A percentile compares a stretch with the other conserved stretches of the same genome.
These are phyloP conservation scores for Dryococelus australis DNA, from an alignment of 2,888 invertebrate genomes.

Conservation along the genomic window DNA sequence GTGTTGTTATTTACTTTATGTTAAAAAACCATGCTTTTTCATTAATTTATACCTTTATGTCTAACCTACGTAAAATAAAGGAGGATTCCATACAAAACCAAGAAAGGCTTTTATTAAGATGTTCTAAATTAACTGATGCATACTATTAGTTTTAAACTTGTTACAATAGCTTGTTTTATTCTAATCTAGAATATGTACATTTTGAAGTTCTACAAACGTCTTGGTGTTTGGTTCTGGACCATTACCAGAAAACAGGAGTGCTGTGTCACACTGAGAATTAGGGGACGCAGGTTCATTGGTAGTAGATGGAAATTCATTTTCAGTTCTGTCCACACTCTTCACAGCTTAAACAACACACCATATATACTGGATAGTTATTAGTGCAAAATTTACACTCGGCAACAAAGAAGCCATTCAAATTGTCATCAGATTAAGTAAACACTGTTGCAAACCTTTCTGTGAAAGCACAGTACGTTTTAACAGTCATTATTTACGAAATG, in stretches of 20 bases:
- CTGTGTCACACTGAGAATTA: neutral
- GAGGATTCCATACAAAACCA: neutral
- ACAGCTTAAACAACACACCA: neutral
- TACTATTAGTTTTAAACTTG: neutral
- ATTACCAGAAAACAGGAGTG: neutral
- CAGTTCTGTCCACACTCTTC: neutral
- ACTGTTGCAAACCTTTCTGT: no score
- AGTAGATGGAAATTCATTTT: neutral
- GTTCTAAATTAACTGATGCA: neutral
- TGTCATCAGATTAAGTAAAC: neutral
- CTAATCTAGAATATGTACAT: neutral
- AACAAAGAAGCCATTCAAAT: neutral
- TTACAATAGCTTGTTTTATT: neutral
- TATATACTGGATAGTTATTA: neutral
- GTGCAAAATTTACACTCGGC: neutral
- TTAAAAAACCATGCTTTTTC: no score
- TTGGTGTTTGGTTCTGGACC: neutral
- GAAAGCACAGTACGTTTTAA: no score
- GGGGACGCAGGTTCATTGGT: neutral
- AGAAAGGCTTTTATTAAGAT: neutral
- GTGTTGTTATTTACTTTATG: no score
- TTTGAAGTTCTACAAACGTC: neutral
- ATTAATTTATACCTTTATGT: neutral
- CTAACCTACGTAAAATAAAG: neutral
- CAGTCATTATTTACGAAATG: no score